These are phyloP conservation scores for Platysternon megacephalum DNA, from an alignment of 2,113 vertebrate species.

Conservation along the genomic window DNA sequence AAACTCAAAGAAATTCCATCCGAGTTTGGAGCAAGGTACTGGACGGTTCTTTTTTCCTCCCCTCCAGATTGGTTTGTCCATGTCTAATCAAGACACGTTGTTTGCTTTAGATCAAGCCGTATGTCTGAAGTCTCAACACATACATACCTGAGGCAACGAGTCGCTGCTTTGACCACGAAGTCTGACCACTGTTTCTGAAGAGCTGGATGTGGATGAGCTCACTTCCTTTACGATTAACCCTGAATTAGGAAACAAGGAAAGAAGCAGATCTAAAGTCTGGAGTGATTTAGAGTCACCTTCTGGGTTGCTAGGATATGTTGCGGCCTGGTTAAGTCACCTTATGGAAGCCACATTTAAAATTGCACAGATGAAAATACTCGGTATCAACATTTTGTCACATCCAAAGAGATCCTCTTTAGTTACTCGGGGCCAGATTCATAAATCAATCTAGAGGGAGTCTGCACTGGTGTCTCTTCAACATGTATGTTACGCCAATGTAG, in stretches of 20 bases:
- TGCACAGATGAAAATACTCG: neutral
- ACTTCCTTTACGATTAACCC: constrained; percentile 96
- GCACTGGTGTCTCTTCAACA: neutral
- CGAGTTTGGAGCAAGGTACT: neutral
- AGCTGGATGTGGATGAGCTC: constrained; percentile 96
- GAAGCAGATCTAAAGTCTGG: neutral
- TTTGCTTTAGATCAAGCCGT: neutral
- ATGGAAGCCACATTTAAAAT: neutral
- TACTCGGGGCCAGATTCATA: neutral
- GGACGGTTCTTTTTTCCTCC: neutral
- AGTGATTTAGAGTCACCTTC: neutral
- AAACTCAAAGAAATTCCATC: fast-evolving
- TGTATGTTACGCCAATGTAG: neutral
- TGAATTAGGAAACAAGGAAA: constrained; percentile 44
- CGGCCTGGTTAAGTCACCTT: neutral
- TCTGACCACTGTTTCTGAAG: constrained; percentile 96
- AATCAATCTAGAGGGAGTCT: neutral
- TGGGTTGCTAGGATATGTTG: neutral
- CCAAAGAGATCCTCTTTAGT: neutral
- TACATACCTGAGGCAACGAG: constrained; percentile 94
- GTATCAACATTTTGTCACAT: neutral
- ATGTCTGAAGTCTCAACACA: neutral
- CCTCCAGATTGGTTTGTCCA: neutral
- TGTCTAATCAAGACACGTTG: neutral
- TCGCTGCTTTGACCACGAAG: constrained; percentile 96